A percentile compares a stretch with the other conserved stretches of the same genome.
Evolutionary conservation across 1,140 invertebrate genomes (phyloP).

Genomic region (Temnothorax nylanderi): DNA sequence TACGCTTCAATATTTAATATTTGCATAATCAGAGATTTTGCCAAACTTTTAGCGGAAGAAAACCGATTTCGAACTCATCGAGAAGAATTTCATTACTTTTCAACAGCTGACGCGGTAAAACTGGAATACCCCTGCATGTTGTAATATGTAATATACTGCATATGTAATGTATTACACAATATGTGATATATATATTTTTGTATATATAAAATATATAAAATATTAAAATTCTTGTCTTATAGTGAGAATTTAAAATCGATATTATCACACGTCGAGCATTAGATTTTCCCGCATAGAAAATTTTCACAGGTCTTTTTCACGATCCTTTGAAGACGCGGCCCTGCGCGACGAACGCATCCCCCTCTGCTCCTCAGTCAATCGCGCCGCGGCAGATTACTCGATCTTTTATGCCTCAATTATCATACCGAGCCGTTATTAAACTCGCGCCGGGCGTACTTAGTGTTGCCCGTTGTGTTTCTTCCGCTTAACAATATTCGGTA

Average conservation of each 20-base stretch:
- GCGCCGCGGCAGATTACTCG: conserved; percentile 73
- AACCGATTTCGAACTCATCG: neutral
- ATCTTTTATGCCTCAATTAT: conserved; percentile 82
- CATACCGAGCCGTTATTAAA: conserved; percentile 78
- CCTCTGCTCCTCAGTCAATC: conserved; percentile 64
- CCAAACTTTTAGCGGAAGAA: neutral
- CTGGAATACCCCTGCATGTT: neutral
- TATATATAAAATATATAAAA: neutral
- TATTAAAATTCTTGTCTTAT: neutral
- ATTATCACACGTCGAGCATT: neutral
- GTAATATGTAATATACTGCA: neutral
- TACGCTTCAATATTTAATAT: conserved; percentile 20
- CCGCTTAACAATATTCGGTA: conserved; percentile 60
- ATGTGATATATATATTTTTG: neutral
- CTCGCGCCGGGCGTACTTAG: conserved; percentile 59
- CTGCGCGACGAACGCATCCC: conserved; percentile 38
- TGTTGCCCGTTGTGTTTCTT: conserved; percentile 51
- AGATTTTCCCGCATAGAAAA: neutral
- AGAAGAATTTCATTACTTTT: conserved; percentile 18
- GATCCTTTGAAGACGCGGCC: conserved; percentile 44
- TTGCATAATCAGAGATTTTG: conserved; percentile 16
- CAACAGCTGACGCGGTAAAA: neutral
- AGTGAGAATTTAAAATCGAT: neutral
- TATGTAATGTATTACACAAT: neutral
- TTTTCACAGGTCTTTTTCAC: neutral